Evolutionary conservation across 2,888 invertebrate genomes (phyloP).

Genomic region (Eurois occulta): DNA sequence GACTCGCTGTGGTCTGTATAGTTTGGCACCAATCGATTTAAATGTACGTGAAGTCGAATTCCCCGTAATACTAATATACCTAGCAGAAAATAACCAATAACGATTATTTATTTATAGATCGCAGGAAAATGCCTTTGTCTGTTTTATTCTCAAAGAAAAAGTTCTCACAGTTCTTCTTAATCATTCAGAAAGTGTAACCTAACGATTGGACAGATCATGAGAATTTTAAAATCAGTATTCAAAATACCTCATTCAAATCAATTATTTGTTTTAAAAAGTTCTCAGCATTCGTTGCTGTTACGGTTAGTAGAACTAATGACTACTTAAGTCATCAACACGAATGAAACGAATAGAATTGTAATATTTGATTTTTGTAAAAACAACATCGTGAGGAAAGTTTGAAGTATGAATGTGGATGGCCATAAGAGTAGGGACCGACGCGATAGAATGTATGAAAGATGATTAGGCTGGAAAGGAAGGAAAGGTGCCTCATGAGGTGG

Average conservation of each 20-base stretch:
- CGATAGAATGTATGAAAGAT: not conserved
- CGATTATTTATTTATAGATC: not conserved
- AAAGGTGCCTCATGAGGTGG: not conserved
- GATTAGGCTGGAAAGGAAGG: not conserved
- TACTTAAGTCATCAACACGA: not conserved
- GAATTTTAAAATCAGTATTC: conserved; percentile 6
- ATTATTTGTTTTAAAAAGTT: conserved; percentile 1
- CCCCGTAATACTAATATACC: no score
- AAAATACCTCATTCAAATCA: conserved; percentile 4
- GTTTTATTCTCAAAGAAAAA: not conserved
- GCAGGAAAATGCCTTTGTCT: not conserved
- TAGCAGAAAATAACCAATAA: not conserved
- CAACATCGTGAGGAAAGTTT: not conserved
- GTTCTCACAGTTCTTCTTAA: not conserved
- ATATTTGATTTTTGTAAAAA: not conserved
- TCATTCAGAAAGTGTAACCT: conserved; percentile 2
- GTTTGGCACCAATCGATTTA: not conserved
- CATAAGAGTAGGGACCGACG: not conserved
- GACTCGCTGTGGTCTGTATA: conserved; percentile 42
- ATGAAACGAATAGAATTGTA: not conserved
- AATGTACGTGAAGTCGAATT: conserved; percentile 14
- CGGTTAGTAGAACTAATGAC: not conserved
- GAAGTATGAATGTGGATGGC: not conserved
- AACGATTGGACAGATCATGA: not conserved
- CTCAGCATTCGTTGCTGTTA: not conserved